Conservation (phyloP, 2,888 invertebrate genomes). For the Drosophila barbarae region DNA sequence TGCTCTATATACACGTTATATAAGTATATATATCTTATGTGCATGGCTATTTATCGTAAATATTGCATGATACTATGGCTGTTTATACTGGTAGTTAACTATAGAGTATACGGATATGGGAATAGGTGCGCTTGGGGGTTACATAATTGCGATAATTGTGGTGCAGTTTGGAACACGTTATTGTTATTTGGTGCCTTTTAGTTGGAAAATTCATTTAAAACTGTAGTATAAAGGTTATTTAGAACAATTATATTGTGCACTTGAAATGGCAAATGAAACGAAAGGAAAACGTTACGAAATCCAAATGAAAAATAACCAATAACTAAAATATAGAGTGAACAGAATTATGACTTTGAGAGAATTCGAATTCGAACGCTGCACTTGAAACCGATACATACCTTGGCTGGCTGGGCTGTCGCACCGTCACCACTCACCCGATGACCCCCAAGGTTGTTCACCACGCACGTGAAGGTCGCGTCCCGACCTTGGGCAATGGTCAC, state of each 20-base stretch:
- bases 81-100: conserved; percentile 35
- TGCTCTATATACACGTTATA: conserved; percentile 46
- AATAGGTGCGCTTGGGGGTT: conserved; percentile 41
- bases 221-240: conserved; percentile 24
- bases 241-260: conserved; percentile 48
- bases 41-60: conserved; percentile 22
- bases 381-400: conserved; percentile 87
- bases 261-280: conserved; percentile 53
- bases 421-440: conserved; percentile 94
- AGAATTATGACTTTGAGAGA: conserved; percentile 9
- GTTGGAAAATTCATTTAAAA: conserved; percentile 30
- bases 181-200: conserved; percentile 37
- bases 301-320: background rate
- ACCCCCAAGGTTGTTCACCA: conserved; percentile 87
- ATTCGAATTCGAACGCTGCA: conserved; percentile 57
- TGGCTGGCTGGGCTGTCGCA: conserved; percentile 85
- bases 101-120: conserved; percentile 26
- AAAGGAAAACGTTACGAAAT: conserved; percentile 18
- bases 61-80: conserved; percentile 29
- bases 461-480: conserved; percentile 89
- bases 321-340: background rate
- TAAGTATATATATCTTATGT: conserved; percentile 40
- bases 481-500: conserved; percentile 88
- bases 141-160: conserved; percentile 52
- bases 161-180: conserved; percentile 50